phyloP scores from a whole-genome alignment of 1,140 invertebrate genomes.

The Stenopsyche tienmushanensis region DNA sequence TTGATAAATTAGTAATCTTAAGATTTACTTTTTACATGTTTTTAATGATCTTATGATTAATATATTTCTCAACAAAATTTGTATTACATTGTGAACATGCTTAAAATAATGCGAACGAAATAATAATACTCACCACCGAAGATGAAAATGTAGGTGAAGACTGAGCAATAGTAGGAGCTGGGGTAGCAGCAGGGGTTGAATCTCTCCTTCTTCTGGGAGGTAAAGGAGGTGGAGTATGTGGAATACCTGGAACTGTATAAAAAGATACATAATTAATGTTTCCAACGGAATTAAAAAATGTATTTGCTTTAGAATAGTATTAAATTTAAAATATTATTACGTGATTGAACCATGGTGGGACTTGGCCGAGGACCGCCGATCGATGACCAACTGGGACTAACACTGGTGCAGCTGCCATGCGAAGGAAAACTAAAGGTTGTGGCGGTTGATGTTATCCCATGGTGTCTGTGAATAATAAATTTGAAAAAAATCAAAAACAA shows the following conservation, averaged over 20 bases:
- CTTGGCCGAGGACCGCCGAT: slow-evolving; percentile 17
- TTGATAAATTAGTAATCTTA: no score
- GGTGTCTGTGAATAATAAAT: slow-evolving; percentile 17
- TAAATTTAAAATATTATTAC: slow-evolving; percentile 4
- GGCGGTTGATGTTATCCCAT: slow-evolving; percentile 18
- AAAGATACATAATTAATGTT: slow-evolving; percentile 37
- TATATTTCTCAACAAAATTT: no score
- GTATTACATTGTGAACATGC: not conserved
- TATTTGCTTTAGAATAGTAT: not conserved
- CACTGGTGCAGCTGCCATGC: slow-evolving; percentile 14
- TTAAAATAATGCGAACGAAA: not conserved
- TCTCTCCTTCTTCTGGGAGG: slow-evolving; percentile 49
- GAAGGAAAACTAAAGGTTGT: slow-evolving; percentile 37
- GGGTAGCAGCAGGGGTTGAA: slow-evolving; percentile 47
- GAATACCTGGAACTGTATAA: slow-evolving; percentile 17
- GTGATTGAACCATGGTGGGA: slow-evolving; percentile 16
- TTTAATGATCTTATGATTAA: no score
- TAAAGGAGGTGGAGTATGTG: slow-evolving; percentile 48
- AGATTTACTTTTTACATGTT: no score
- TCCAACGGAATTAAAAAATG: not conserved
- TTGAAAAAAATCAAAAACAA: not conserved
- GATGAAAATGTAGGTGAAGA: slow-evolving; percentile 36
- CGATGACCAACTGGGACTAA: slow-evolving; percentile 31
- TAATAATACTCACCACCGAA: slow-evolving; percentile 20
- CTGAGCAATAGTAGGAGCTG: slow-evolving; percentile 43